Evolutionary conservation across 2,888 invertebrate genomes (phyloP), one percentile per base, ranked within the genome.

Genomic region (Drosophila emarginata): DNA sequence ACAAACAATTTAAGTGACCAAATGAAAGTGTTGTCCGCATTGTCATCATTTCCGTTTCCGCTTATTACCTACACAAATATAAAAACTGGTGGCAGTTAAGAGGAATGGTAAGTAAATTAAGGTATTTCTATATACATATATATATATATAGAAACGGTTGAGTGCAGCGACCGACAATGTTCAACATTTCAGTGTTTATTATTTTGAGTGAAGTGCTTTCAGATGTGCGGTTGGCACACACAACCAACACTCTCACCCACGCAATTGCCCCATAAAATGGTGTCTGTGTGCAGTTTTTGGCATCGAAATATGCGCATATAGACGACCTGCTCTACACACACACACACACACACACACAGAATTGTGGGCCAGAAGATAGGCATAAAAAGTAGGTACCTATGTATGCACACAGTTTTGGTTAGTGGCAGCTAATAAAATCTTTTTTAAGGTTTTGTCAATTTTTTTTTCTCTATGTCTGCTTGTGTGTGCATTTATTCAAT

Each of bases 161-260:
- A 45, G 53, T 64, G 65, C 72, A 59, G 74, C 45, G 45, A 45
- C 45, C 45, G 45, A 21, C 37, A 18, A 40, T 50, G 39, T 40
- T 51, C 64, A 58, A 63, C 14, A 61, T 51, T 54, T 36, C 54
- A 52, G 59, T 64, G 67, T 76, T 76, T 72, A 76, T 76, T 76
- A 67, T 67, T 76, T 67, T 62, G 64, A 72, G 73, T 63, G 67
- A 72, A 77, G 58, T 62, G 39, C 40, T 45, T 54, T 6, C 40
- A 23, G 54, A 66, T 50, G 50, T 66, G 65, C 66, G 40, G 40
- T 45, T 45, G 40, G 40, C 18, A 45, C 14, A 15, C 14, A 15
- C 15, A 32, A 9, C 9, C 40, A 45, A 9, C 37, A 12, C 37
- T 12, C 12, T n/a, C 4, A n/a, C 18, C 18, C 40, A 45, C 40